Evolutionary conservation across 1,140 invertebrate genomes (phyloP).

Genomic region (Aricia agestis): DNA sequence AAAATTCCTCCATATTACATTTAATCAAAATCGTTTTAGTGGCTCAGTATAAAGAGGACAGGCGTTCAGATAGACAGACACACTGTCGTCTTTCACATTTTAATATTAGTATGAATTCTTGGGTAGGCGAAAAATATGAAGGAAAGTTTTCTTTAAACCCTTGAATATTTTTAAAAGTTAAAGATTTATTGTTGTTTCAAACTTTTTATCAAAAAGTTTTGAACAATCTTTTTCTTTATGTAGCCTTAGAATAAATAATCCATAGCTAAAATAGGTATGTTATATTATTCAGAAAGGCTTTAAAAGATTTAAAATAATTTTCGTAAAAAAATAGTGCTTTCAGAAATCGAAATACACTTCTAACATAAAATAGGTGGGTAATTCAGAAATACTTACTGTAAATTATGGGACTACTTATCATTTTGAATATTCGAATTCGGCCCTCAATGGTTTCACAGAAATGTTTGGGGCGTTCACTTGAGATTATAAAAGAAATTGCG

Average conservation of each 20-base stretch:
- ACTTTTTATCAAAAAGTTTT: not conserved
- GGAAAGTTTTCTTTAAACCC: not conserved
- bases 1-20: no score
- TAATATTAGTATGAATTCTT: not conserved
- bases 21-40: no score
- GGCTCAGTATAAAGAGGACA: no score
- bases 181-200: conserved; percentile 5
- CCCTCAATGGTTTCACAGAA: not conserved
- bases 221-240: not conserved
- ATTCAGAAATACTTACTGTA: not conserved
- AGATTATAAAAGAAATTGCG: not conserved
- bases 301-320: not conserved
- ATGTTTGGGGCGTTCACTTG: not conserved
- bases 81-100: no score
- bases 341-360: not conserved
- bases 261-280: not conserved
- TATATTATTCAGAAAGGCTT: no score
- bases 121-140: not conserved
- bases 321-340: not conserved
- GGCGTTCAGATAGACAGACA: no score
- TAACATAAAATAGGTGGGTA: not conserved
- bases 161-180: not conserved
- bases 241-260: not conserved
- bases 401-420: conserved; percentile 1
- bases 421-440: not conserved